Conservation (phyloP, 1,140 invertebrate genomes). For the Pantala flavescens region DNA sequence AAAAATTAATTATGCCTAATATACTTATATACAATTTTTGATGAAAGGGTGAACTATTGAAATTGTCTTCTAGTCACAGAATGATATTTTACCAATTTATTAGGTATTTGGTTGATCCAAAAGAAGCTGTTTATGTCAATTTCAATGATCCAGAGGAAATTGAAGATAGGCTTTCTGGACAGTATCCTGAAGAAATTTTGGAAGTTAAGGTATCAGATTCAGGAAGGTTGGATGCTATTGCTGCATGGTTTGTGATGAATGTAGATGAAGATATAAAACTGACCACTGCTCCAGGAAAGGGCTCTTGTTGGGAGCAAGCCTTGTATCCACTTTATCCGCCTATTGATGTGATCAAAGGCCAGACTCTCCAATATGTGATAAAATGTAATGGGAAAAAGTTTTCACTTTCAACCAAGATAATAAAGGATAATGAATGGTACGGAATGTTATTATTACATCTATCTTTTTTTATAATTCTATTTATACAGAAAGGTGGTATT, state of each 20-base stretch:
- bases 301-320: conserved; percentile 65
- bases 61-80: too few relatives aligned
- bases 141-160: conserved; percentile 50
- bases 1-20: too few relatives aligned
- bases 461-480: too few relatives aligned
- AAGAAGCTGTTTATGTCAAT: conserved; percentile 46
- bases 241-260: conserved; percentile 61
- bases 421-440: neutral
- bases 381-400: neutral
- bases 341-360: conserved; percentile 25
- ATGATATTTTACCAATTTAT: neutral
- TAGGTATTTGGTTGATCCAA: conserved; percentile 42
- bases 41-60: too few relatives aligned
- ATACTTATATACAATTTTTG: too few relatives aligned
- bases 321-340: conserved; percentile 41
- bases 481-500: too few relatives aligned
- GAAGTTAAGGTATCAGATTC: conserved; percentile 24
- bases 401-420: neutral
- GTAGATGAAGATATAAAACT: conserved; percentile 53
- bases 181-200: neutral
- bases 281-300: conserved; percentile 34
- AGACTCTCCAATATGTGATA: conserved; percentile 19
- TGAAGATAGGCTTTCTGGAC: conserved; percentile 22
- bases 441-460: too few relatives aligned
- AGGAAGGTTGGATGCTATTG: conserved; percentile 50